Conservation (phyloP, 2,797 vertebrate genomes). For the Epinephelus awoara region DNA sequence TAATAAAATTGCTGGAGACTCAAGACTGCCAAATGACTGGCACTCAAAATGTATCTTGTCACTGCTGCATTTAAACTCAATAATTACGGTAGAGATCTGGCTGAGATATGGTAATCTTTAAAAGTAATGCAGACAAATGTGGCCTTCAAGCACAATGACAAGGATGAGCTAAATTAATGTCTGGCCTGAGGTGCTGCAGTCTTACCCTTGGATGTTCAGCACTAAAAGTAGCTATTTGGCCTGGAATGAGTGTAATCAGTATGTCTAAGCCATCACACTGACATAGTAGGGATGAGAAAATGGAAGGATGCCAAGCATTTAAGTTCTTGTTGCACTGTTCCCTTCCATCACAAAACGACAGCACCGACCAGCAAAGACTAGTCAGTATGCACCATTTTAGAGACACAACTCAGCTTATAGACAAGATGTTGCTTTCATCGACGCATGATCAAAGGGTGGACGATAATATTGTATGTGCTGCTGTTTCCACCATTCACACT, state of each 20-base stretch:
- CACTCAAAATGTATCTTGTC: constrained; percentile 19
- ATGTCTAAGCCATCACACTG: constrained; percentile 19
- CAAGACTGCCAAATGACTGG: neutral
- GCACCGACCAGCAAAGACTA: neutral
- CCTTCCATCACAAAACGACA: neutral
- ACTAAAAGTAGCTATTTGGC: constrained; percentile 39
- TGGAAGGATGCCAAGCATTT: constrained; percentile 21
- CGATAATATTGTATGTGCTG: neutral
- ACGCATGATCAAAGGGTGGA: neutral
- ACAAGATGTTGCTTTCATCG: neutral
- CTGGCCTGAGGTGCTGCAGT: constrained; percentile 8
- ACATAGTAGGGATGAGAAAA: constrained; percentile 22
- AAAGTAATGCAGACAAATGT: constrained; percentile 29
- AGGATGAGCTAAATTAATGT: constrained; percentile 23
- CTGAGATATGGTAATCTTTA: neutral
- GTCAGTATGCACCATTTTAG: neutral
- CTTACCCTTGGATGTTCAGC: constrained; percentile 3
- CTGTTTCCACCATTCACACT: neutral
- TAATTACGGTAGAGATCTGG: neutral
- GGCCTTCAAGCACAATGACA: constrained; percentile 23
- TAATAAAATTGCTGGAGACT: constrained; percentile 14
- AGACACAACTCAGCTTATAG: neutral
- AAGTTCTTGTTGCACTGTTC: neutral
- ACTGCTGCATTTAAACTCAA: neutral
- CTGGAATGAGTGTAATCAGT: constrained; percentile 40